Percentiles rank a stretch among this genome's conserved stretches.
Conservation (phyloP, 2,113 vertebrate genomes). For the Catharus bicknelli region DNA sequence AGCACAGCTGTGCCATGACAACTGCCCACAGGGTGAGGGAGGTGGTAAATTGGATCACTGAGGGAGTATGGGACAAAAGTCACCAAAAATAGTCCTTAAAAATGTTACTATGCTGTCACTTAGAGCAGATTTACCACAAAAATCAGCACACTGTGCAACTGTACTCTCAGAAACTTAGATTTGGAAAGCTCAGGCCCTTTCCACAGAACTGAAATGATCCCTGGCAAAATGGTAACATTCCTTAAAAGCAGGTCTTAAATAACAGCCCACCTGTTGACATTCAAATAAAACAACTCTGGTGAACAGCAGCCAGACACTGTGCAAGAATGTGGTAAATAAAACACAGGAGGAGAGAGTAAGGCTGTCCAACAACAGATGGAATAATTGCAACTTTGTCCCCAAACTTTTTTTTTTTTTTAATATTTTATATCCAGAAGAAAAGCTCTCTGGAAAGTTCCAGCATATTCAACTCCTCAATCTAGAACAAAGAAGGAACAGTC, state of each 20-base stretch:
- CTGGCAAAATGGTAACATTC: conserved; percentile 23
- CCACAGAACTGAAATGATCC: not conserved
- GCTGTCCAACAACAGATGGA: not conserved
- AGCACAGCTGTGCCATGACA: not conserved
- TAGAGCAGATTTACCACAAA: not conserved
- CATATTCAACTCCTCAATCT: not conserved
- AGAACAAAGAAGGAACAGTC: not conserved
- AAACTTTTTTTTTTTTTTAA: not conserved
- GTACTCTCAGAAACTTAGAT: not conserved
- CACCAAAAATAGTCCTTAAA: not conserved
- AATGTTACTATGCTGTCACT: not conserved
- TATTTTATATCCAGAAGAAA: not conserved
- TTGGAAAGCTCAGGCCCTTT: conserved; percentile 19
- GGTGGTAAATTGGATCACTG: not conserved
- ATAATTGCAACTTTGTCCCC: not conserved
- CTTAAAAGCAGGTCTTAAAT: conserved; percentile 40
- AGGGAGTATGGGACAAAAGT: not conserved
- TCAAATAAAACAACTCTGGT: conserved; percentile 35
- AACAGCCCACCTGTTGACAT: conserved; percentile 40
- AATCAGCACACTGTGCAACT: not conserved
- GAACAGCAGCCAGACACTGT: conserved; percentile 1
- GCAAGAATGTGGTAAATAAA: conserved; percentile 34
- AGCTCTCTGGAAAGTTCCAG: not conserved
- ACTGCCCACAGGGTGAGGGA: not conserved
- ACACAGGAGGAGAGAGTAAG: not conserved